Base-by-base conservation (phyloP, 2,113 vertebrate genomes). In the Lepisosteus oculatus region DNA sequence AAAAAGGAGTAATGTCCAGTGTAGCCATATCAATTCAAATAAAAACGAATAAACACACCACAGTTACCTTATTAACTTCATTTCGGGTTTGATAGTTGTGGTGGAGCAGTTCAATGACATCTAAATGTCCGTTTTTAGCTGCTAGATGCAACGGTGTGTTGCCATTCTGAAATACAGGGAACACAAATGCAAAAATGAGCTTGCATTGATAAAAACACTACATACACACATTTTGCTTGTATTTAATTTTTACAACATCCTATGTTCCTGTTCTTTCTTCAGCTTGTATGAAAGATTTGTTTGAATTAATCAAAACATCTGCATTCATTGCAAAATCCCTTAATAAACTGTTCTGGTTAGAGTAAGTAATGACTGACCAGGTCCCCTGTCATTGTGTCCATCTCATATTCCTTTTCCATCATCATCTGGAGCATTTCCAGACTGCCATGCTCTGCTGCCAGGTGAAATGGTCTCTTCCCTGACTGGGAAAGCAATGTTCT, bases 71-170 rank as follows among this genome's bases (percentile, higher is more conserved):
- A 80, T 95, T 97, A 76, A 87, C 74, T 74, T 92, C 85, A 81
- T 97, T 85, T 69, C 92, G 83, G 72, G 88, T 89, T 73, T 92
- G 84, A 86, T 92, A 93, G 14, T 86, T 85, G 44, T 83, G 67
- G 59, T 97, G 87, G 43, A 99, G 89, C 77, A 89, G 81, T 63
- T 88, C 81, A 67, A 95, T 63, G 0, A 72, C 87, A 8, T 87
- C 78, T 13, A 74, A 74, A 73, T 96, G 94, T 67, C 94, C 93
- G 17, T 93, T 91, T 83, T 78, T 93, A 43, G 93, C 93, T 78
- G 94, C 92, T 67, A 96, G 90, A 79, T 96, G 95, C 71, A 98
- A 80, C 64, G 97, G 93, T 1, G 94, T 93, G 80, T 95, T 95
- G 71, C 95, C 94, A 8, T 89, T 89, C 95, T 96, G 84, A 43